A percentile compares a stretch with the other conserved stretches of the same genome.
Evolutionary conservation across 92 coral and sea anemone genomes (phyloP).

Genomic region (Actinernus sp.): DNA sequence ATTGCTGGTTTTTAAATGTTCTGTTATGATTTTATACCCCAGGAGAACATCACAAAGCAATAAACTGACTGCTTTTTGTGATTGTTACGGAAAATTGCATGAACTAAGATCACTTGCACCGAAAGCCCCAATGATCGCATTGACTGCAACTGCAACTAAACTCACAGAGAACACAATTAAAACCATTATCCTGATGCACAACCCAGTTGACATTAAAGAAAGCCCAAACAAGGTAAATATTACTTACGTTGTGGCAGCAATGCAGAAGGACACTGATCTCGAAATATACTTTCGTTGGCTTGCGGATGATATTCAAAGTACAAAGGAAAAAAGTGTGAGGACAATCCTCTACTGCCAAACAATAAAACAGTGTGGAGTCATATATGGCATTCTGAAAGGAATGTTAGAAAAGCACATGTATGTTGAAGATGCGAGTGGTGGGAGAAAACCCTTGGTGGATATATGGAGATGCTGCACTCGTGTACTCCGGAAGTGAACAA

Average conservation of each 20-base stretch:
- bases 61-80: too few relatives aligned
- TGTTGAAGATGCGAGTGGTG: constrained; percentile 3
- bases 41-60: too few relatives aligned
- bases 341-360: too few relatives aligned
- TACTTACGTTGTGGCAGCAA: too few relatives aligned
- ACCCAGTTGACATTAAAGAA: too few relatives aligned
- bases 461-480: constrained; percentile 48
- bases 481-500: constrained; percentile 43
- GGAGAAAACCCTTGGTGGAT: constrained; percentile 11
- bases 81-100: constrained; percentile 28
- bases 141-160: constrained; percentile 67
- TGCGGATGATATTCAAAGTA: constrained; percentile 18
- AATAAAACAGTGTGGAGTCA: too few relatives aligned
- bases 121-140: constrained; percentile 34
- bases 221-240: too few relatives aligned
- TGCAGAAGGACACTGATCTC: too few relatives aligned
- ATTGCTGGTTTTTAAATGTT: too few relatives aligned
- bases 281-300: too few relatives aligned
- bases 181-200: constrained; percentile 21
- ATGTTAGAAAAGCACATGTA: constrained; percentile 32
- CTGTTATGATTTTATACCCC: too few relatives aligned
- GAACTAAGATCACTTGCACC: too few relatives aligned
- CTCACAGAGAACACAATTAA: constrained; percentile 35
- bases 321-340: constrained; percentile 20
- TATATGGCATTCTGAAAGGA: constrained; percentile 55